Conservation (phyloP, 2,888 invertebrate genomes). For the Chrysolina oricalcia region DNA sequence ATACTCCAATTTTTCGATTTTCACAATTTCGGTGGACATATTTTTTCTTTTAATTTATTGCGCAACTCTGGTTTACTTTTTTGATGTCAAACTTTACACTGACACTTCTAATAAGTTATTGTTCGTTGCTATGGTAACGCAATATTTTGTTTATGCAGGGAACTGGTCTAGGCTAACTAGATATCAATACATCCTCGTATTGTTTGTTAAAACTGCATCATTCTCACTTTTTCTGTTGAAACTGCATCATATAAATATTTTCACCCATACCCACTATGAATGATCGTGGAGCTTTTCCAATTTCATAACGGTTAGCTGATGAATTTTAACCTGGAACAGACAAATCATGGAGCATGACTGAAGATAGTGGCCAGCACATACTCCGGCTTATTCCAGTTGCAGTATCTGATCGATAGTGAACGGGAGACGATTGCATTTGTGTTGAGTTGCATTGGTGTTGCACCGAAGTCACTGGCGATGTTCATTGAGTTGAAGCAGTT, state of each 20-base stretch:
- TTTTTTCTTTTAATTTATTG: no score
- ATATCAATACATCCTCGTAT: no score
- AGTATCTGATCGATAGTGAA: slow-evolving; percentile 12
- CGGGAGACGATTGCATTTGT: background rate
- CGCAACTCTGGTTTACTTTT: no score
- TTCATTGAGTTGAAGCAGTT: background rate
- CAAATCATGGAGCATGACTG: slow-evolving; percentile 11
- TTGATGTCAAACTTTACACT: no score
- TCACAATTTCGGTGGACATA: no score
- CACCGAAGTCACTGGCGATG: background rate
- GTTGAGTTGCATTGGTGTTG: background rate
- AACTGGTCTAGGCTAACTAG: no score
- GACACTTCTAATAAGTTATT: no score
- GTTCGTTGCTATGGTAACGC: no score
- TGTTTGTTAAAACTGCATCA: no score
- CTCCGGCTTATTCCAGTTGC: slow-evolving; percentile 16
- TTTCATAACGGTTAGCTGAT: slow-evolving; percentile 20
- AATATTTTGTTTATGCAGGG: no score
- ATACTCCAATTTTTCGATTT: no score
- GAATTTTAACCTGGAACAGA: slow-evolving; percentile 8
- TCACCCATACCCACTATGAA: background rate
- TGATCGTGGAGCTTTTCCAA: slow-evolving; percentile 13
- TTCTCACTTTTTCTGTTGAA: no score
- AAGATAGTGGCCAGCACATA: slow-evolving; percentile 11
- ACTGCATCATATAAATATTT: background rate